Base-by-base conservation (phyloP, 2,888 invertebrate species). In the Tortricodes alternella region DNA sequence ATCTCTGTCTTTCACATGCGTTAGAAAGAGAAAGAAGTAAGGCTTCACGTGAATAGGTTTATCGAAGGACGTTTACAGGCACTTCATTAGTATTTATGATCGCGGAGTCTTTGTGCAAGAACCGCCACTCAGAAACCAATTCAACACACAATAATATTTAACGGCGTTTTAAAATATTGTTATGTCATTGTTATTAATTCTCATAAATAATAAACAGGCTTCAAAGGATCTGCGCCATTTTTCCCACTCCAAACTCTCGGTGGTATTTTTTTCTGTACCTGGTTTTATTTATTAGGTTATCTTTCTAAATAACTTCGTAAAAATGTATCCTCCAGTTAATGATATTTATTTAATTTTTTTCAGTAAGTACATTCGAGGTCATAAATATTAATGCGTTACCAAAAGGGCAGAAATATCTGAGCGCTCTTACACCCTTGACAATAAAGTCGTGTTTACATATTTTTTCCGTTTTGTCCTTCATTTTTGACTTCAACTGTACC, bases 61-160 rank as follows among this genome's bases (percentile, higher is more conserved):
- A 13, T 34, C 21, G 19, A 32, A 63, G 55, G 62, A 62, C 63
- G 66, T 67, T 49, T 66, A 71, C 62, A 62, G 74, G 63, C 78
- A 78, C 76, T 83, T 79, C 78, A 79, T 85, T 82, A 81, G 71
- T 67, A 78, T 83, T 84, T 80, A 82, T 71, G 76, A 64, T 44
- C 48, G n/a, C 13, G 1, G 58, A 53, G 61, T 64, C 72, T 79
- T 79, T 83, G 78, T 73, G 67, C 62, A 58, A 43, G 60, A 49
- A 64, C 66, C 71, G 72, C 61, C 62, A 44, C 55, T 46, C 70
- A 69, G 70, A 80, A 76, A 78, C 82, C 76, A 79, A 82, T 71
- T 66, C 52, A 48, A 37, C 56, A 59, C 62, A 67, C 67, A 49
- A 49, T 18, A 7, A 21, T 3, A 32, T 37, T 44, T 44, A 15